Percentiles rank a stretch among this genome's conserved stretches.
phyloP scores from a whole-genome alignment of 2,888 invertebrate species.

The Sicus ferrugineus region DNA sequence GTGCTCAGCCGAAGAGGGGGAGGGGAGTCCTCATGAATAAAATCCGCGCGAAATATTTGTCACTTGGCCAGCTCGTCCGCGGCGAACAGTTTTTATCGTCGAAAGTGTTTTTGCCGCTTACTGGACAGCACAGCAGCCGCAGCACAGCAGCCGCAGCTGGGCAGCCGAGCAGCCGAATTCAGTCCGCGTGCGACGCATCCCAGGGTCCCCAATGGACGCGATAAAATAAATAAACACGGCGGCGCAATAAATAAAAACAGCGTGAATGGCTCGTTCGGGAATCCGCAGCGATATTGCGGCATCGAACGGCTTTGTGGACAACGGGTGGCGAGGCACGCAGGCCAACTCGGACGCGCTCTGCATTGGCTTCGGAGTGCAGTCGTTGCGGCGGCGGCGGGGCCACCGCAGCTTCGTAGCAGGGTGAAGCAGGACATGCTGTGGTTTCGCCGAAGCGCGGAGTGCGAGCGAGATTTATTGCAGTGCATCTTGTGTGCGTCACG shows the following conservation, averaged over 20 bases:
- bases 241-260: constrained; percentile 13
- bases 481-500: constrained; percentile 15
- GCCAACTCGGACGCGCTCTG: background rate
- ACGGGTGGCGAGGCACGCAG: background rate
- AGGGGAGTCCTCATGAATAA: background rate
- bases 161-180: background rate
- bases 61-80: constrained; percentile 9
- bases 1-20: too few species aligned
- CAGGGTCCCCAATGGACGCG: constrained; percentile 2
- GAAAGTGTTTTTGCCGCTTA: background rate
- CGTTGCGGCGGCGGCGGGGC: too few species aligned
- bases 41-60: constrained; percentile 14
- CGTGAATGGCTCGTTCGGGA: background rate
- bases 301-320: background rate
- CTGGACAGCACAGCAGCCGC: background rate
- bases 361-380: too few species aligned
- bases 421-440: constrained; percentile 20
- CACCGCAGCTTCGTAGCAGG: too few species aligned
- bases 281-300: constrained; percentile 20
- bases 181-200: background rate
- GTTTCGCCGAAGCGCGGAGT: constrained; percentile 26
- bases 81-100: background rate
- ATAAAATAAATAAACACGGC: constrained; percentile 13
- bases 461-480: constrained; percentile 29
- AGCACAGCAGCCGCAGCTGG: background rate